Percentiles rank a stretch among this genome's conserved stretches.
Conservation (phyloP, 1,140 invertebrate genomes). For the Chymomyza costata region DNA sequence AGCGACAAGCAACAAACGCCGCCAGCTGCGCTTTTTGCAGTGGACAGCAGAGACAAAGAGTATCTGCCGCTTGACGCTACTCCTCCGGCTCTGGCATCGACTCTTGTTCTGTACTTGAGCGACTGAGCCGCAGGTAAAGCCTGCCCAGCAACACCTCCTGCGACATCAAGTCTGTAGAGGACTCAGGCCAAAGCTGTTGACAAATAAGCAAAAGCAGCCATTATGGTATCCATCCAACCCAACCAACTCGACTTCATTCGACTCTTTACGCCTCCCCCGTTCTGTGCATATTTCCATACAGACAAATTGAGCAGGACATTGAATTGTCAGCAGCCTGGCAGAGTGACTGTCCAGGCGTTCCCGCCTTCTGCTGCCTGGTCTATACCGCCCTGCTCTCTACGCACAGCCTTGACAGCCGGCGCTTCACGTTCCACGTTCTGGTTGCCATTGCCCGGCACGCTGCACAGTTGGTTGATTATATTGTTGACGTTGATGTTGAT, state of each 20-base stretch:
- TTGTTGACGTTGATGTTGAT: slow-evolving; percentile 73
- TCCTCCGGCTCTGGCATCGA: slow-evolving; percentile 13
- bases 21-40: slow-evolving; percentile 62
- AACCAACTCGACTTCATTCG: too few relatives aligned
- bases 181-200: slow-evolving; percentile 31
- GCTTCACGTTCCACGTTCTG: not conserved
- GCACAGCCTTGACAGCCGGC: slow-evolving; percentile 48
- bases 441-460: slow-evolving; percentile 4
- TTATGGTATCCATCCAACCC: slow-evolving; percentile 9
- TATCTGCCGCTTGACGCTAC: slow-evolving; percentile 11
- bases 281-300: slow-evolving; percentile 48
- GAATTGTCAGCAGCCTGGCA: slow-evolving; percentile 55
- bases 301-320: slow-evolving; percentile 71
- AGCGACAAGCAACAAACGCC: slow-evolving; percentile 27
- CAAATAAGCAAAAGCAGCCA: slow-evolving; percentile 37
- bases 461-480: slow-evolving; percentile 59
- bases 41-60: slow-evolving; percentile 41
- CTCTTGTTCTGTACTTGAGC: slow-evolving; percentile 61
- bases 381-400: too few relatives aligned
- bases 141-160: slow-evolving; percentile 40
- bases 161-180: too few relatives aligned
- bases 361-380: slow-evolving; percentile 3
- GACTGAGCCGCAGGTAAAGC: slow-evolving; percentile 58
- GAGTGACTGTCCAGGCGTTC: not conserved
- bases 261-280: too few relatives aligned